Evolutionary conservation across 2,113 vertebrate genomes (phyloP).

Genomic region (Egretta garzetta): DNA sequence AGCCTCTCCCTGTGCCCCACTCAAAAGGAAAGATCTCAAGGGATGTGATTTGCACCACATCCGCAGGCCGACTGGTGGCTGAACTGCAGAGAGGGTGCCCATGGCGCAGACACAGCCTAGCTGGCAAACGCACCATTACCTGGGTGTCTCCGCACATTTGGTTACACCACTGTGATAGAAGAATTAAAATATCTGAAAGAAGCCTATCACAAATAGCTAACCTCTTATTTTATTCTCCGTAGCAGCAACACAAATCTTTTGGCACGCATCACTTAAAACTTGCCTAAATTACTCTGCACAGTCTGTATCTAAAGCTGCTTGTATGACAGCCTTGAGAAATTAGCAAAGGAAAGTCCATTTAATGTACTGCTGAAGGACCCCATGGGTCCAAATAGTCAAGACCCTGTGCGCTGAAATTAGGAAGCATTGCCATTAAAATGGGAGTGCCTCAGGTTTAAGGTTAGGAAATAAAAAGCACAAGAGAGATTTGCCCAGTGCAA

Average conservation of each 20-base stretch:
- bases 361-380: background rate
- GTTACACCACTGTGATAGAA: background rate
- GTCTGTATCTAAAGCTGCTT: background rate
- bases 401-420: background rate
- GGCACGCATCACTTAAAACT: background rate
- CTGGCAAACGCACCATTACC: accelerated
- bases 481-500: background rate
- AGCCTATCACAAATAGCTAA: background rate
- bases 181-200: background rate
- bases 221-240: background rate
- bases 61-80: background rate
- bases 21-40: background rate
- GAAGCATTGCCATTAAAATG: background rate
- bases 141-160: too few relatives aligned
- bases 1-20: background rate
- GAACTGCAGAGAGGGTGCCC: background rate
- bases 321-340: background rate
- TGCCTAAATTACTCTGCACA: background rate
- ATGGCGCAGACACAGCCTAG: background rate
- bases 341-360: background rate
- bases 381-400: background rate
- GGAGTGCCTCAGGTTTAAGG: background rate
- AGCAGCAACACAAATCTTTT: background rate
- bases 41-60: background rate
- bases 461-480: background rate